A percentile compares a stretch with the other conserved stretches of the same genome.
Evolutionary conservation across 1,140 invertebrate genomes (phyloP).

Genomic region (Leptinotarsa lineolata): DNA sequence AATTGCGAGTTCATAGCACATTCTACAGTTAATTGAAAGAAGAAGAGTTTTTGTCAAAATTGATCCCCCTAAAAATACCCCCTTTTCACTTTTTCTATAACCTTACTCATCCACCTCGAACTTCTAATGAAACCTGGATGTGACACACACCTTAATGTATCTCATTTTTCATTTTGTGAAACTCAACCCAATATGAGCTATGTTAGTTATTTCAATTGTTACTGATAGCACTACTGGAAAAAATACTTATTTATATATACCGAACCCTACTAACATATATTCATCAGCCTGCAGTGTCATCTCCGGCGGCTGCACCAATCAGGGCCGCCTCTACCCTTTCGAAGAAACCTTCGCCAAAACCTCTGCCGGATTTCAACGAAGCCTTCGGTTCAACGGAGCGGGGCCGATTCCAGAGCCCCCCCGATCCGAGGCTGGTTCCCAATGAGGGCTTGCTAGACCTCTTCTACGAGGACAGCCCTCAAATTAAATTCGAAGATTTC

Average conservation of each 20-base stretch:
- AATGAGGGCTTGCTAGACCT: conserved; percentile 48
- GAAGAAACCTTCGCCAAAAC: conserved; percentile 45
- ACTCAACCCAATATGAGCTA: too few species aligned
- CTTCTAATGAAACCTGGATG: background rate
- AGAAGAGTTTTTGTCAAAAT: too few species aligned
- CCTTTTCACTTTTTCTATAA: too few species aligned
- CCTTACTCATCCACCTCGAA: too few species aligned
- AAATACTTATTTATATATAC: too few species aligned
- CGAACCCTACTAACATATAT: background rate
- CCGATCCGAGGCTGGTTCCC: conserved; percentile 43
- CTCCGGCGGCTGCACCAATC: background rate
- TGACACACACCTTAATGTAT: background rate
- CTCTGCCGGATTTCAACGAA: conserved; percentile 66
- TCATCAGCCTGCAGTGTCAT: background rate
- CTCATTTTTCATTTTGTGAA: background rate
- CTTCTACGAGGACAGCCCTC: conserved; percentile 43
- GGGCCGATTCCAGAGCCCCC: conserved; percentile 59
- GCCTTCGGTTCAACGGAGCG: conserved; percentile 68
- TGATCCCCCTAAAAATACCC: too few species aligned
- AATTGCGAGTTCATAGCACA: too few species aligned
- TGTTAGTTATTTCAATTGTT: too few species aligned
- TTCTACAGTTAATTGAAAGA: too few species aligned
- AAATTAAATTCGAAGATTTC: conserved; percentile 49
- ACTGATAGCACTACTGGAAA: too few species aligned
- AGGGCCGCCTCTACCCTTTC: background rate